Conservation (phyloP, 2,888 invertebrate genomes). For the Caenorhabditis japonica region DNA sequence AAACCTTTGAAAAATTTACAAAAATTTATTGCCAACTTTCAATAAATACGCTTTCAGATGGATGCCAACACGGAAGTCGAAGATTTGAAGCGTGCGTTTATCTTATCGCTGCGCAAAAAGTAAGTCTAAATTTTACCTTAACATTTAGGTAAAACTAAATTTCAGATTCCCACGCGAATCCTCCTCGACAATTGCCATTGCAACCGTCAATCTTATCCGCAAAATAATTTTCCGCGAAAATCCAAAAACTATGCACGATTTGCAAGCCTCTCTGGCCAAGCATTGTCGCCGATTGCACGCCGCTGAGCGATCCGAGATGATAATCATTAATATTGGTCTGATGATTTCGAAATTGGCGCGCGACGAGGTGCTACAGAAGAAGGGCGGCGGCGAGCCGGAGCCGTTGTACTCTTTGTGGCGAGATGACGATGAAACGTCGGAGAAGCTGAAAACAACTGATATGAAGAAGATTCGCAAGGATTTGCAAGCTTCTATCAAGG, state of each 20-base stretch:
- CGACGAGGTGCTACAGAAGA: conserved; percentile 62
- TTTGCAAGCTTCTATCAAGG: conserved; percentile 56
- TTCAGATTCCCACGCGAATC: conserved; percentile 48
- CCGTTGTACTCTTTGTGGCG: conserved; percentile 69
- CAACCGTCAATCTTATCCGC: conserved; percentile 51
- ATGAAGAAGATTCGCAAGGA: conserved; percentile 61
- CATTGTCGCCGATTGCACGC: conserved; percentile 56
- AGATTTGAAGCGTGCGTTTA: conserved; percentile 24
- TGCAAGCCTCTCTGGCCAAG: conserved; percentile 38
- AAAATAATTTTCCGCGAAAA: conserved; percentile 56
- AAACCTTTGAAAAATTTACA: too few relatives aligned
- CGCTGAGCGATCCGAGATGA: conserved; percentile 46
- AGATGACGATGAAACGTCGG: conserved; percentile 35
- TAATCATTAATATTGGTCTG: conserved; percentile 66
- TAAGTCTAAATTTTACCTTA: conserved; percentile 7
- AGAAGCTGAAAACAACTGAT: conserved; percentile 40
- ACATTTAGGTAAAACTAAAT: conserved; percentile 3
- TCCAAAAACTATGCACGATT: conserved; percentile 53
- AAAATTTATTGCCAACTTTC: too few relatives aligned
- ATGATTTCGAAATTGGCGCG: conserved; percentile 64
- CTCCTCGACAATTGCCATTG: conserved; percentile 44
- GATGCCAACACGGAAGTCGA: conserved; percentile 29
- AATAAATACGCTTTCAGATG: conserved; percentile 27
- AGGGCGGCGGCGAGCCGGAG: conserved; percentile 51
- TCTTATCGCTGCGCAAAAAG: conserved; percentile 30